Evolutionary conservation across 2,888 invertebrate genomes (phyloP).

Genomic region (Ametastegia equiseti): DNA sequence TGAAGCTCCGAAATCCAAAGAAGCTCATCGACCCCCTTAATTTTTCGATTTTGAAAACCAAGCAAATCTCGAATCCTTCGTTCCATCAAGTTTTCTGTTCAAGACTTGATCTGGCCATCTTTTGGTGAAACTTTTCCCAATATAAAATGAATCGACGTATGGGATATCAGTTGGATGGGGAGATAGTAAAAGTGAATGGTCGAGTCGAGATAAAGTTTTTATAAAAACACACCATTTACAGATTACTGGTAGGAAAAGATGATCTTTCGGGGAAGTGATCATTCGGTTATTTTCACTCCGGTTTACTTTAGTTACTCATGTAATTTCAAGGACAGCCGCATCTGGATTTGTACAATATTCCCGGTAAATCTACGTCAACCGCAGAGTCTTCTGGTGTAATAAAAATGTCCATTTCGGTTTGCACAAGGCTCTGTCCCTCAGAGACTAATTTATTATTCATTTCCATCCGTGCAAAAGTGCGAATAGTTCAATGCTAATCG

Average conservation of each 20-base stretch:
- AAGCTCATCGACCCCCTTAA: background rate
- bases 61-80: too few relatives aligned
- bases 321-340: background rate
- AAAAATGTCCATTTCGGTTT: background rate
- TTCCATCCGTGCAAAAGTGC: background rate
- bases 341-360: background rate
- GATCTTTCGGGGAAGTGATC: background rate
- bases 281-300: background rate
- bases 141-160: too few relatives aligned
- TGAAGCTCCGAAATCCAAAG: background rate
- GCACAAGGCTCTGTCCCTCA: background rate
- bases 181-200: too few relatives aligned
- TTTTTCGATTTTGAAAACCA: too few relatives aligned
- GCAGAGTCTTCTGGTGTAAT: background rate
- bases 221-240: background rate
- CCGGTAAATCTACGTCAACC: background rate
- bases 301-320: constrained; percentile 6
- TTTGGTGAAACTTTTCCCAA: too few relatives aligned
- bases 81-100: too few relatives aligned
- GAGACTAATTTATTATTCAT: background rate
- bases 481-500: background rate
- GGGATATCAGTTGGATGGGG: too few relatives aligned
- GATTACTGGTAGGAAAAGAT: background rate
- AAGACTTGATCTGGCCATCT: too few relatives aligned
- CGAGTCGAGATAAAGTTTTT: background rate